phyloP scores from a whole-genome alignment of 2,888 invertebrate genomes.

The Mycalesis mineus region DNA sequence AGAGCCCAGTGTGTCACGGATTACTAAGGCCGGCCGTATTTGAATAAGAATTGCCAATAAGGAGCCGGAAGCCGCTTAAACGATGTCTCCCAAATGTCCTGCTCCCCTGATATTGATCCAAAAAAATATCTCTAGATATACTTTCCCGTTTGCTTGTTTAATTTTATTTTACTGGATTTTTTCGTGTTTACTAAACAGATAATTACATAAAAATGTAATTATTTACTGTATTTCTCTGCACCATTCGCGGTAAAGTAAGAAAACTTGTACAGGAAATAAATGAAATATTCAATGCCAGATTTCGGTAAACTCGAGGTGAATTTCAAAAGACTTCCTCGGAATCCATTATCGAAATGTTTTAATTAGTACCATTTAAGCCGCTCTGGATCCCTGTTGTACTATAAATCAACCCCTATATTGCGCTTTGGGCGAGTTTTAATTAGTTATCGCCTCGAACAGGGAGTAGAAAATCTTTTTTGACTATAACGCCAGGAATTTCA shows the following conservation, averaged over 20 bases:
- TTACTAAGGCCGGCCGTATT: constrained; percentile 62
- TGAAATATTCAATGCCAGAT: constrained; percentile 24
- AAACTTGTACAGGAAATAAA: constrained; percentile 9
- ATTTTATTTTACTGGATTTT: no score
- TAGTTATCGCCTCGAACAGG: constrained; percentile 29
- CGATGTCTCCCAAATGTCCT: constrained; percentile 52
- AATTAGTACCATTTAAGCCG: constrained; percentile 52
- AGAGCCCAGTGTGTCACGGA: constrained; percentile 70
- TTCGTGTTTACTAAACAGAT: no score
- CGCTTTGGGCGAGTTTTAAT: constrained; percentile 36
- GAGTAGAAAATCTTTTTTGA: constrained; percentile 24
- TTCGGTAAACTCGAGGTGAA: constrained; percentile 24
- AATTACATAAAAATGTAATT: no score
- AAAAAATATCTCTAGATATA: constrained; percentile 30
- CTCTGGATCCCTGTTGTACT: constrained; percentile 41
- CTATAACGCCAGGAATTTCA: not conserved
- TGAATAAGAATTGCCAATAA: constrained; percentile 76
- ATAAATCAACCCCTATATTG: constrained; percentile 47
- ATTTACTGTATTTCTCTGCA: no score
- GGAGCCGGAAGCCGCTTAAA: constrained; percentile 49
- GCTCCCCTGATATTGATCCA: constrained; percentile 56
- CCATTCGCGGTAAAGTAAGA: not conserved
- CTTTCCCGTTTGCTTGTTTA: not conserved
- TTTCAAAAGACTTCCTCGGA: constrained; percentile 30
- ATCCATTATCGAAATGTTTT: constrained; percentile 52